These are phyloP conservation scores for Dromiciops gliroides DNA, from an alignment of 2,113 vertebrate genomes.

Conservation along the genomic window DNA sequence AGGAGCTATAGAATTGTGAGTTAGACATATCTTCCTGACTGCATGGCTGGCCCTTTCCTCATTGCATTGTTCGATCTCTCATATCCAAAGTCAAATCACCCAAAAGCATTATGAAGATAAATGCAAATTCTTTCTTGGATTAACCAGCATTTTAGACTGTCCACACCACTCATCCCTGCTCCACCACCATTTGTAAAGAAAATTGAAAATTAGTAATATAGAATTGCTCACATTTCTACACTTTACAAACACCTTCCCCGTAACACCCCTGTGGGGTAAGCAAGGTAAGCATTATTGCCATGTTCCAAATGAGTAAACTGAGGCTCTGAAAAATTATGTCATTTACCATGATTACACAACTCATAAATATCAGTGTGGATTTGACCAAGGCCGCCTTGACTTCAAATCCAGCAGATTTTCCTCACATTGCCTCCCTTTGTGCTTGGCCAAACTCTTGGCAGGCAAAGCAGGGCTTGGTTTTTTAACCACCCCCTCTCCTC, in stretches of 20 bases:
- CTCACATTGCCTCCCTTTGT: background rate
- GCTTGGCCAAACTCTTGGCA: background rate
- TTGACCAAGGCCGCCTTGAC: background rate
- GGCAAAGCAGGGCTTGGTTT: background rate
- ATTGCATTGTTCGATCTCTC: background rate
- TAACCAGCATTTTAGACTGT: background rate
- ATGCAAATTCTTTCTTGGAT: background rate
- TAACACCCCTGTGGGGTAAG: background rate
- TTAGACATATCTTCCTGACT: background rate
- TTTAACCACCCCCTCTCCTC: background rate
- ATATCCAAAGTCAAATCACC: background rate
- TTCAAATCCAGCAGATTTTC: background rate
- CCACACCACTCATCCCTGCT: background rate
- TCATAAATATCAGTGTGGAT: background rate
- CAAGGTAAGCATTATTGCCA: background rate
- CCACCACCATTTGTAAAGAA: background rate
- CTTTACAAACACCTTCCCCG: background rate
- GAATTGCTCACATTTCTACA: background rate
- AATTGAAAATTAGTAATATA: background rate
- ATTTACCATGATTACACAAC: too few species aligned
- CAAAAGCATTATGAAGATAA: background rate
- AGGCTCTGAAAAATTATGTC: background rate
- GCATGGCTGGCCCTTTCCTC: background rate
- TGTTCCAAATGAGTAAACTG: background rate
- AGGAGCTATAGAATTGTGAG: background rate